Evolutionary conservation across 2,888 invertebrate species (phyloP).

Genomic region (Oscheius myriophilus): DNA sequence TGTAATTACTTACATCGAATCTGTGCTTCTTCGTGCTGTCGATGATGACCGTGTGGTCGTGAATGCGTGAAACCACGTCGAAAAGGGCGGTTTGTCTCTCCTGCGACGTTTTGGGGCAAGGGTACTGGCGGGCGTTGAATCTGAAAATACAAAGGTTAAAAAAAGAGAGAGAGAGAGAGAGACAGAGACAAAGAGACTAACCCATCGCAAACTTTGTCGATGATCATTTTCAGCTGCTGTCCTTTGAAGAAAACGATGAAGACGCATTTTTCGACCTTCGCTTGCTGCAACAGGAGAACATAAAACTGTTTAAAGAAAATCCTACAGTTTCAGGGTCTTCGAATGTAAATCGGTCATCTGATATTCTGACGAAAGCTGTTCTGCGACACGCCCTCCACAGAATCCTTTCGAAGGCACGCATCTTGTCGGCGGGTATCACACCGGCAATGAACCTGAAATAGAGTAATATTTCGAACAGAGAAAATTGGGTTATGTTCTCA

Average conservation of each 20-base stretch:
- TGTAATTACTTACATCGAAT: constrained; percentile 48
- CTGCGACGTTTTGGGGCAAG: constrained; percentile 94
- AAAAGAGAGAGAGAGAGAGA: background rate
- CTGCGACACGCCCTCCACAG: constrained; percentile 96
- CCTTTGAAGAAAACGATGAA: constrained; percentile 84
- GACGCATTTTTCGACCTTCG: constrained; percentile 80
- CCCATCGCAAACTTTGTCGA: constrained; percentile 98
- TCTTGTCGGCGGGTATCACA: constrained; percentile 89
- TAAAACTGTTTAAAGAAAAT: background rate
- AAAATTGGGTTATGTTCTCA: too few species aligned
- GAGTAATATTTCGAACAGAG: background rate
- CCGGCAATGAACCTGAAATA: constrained; percentile 89
- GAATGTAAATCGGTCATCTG: constrained; percentile 88
- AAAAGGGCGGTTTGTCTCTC: constrained; percentile 95
- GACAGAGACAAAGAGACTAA: constrained; percentile 57
- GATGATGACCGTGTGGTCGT: constrained; percentile 85
- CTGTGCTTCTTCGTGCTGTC: constrained; percentile 63
- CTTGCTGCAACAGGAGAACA: constrained; percentile 36
- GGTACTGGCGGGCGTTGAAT: constrained; percentile 96
- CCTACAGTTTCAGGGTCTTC: constrained; percentile 92
- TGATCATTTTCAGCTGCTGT: constrained; percentile 92
- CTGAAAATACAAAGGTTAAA: constrained; percentile 61
- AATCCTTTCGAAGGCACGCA: constrained; percentile 95
- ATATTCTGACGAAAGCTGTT: constrained; percentile 92
- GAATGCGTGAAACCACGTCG: constrained; percentile 96